Base-by-base conservation (phyloP, 2,797 vertebrate species). In the Gila robusta region DNA sequence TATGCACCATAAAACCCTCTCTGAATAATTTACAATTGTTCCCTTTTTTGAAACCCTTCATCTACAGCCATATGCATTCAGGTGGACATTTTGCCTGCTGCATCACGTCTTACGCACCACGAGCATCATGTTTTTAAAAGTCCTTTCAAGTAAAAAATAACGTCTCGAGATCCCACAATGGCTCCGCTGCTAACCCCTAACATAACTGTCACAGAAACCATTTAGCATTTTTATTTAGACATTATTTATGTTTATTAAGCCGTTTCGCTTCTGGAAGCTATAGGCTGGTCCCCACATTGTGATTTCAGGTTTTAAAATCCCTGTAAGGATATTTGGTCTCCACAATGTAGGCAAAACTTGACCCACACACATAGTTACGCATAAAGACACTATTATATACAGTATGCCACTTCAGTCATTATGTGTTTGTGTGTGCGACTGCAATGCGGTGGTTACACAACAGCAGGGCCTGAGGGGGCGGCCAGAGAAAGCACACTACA, bases 401-500 rank as follows among this genome's bases (percentile, higher is more conserved):
- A 49, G 47, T 16, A 69, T 64, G 41, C n/a, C 41, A 39, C 32
- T 83, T 44, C 80, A 54, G 86, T 86, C 47, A 62, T 64, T 67
- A 76, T 82, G 81, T 86, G 28, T 82, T 71, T 87, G 69, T 89
- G 89, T 83, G 76, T 89, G 80, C 80, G 79, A 78, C 54, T 69
- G 82, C 83, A 86, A 26, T 88, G 81, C 62, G 64, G 83, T 67
- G 82, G 87, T 87, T 91, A 84, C 87, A 86, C 87, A 87, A 89
- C 86, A 84, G 83, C 67, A 72, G 72, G 67, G 87, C 86, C 87
- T 89, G 88, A 89, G 90, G 88, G 88, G 88, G 88, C 64, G 81
- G 78, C 87, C 83, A 84, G 83, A 72, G n/a, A 86, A 80, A 86
- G 83, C 89, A 76, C 86, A 81, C 86, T 83, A 87, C 84, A 88